Conservation (phyloP, 2,797 vertebrate species). For the Phylloscopus collybita region DNA sequence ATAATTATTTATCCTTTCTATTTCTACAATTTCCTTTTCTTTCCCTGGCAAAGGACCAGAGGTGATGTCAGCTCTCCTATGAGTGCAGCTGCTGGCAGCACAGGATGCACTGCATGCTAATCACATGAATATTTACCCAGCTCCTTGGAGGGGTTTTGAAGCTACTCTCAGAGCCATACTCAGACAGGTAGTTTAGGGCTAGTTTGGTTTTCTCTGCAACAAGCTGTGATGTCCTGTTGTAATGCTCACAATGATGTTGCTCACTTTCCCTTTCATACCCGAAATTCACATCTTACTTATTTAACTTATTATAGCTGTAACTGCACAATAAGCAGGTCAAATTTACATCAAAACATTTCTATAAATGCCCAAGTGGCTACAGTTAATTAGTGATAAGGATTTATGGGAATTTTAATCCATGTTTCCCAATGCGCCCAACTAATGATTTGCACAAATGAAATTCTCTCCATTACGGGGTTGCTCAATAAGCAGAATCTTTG, state of each 20-base stretch:
- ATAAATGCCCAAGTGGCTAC: background rate
- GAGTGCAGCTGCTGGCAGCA: background rate
- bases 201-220: background rate
- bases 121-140: background rate
- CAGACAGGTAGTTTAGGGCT: background rate
- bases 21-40: slow-evolving; percentile 53
- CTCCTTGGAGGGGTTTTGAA: background rate
- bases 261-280: background rate
- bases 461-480: background rate
- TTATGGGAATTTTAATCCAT: background rate
- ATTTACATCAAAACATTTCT: background rate
- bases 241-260: background rate
- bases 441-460: background rate
- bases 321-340: background rate
- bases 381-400: background rate
- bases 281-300: background rate
- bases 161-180: background rate
- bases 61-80: slow-evolving; percentile 37
- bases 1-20: slow-evolving; percentile 43
- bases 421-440: background rate
- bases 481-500: background rate
- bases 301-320: background rate
- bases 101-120: background rate
- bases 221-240: background rate
- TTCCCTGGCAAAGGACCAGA: slow-evolving; percentile 14